Base-by-base conservation (phyloP, 2,888 invertebrate species). In the Drosophila rubida region DNA sequence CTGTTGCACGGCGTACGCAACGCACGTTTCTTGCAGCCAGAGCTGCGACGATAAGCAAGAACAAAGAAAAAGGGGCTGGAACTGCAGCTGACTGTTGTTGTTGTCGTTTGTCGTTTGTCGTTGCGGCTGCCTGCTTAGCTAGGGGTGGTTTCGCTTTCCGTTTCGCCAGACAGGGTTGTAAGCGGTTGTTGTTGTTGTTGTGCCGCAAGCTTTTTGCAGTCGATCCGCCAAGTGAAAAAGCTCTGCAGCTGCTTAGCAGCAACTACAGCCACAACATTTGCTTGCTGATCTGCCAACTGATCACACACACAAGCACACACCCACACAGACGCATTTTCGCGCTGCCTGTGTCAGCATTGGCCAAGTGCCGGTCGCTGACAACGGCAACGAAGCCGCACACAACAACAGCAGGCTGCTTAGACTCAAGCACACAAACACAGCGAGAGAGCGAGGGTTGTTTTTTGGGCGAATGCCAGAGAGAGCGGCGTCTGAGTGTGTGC, bases 331-430 rank as follows among this genome's bases (percentile, higher is more conserved):
- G 32, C n/a, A n/a, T 27, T 42, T 42, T 14, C 44, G 53, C 69
- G 51, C 77, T 60, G 59, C 71, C 75, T 74, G 59, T 75, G 69
- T 60, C 62, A 66, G 75, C 70, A 75, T 75, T 69, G 75, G 75
- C 75, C 70, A 75, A 69, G 64, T 85, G 72, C 46, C 63, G 68
- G 64, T 54, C 62, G 69, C 63, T 78, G 80, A 75, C 80, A 68
- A 55, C 70, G 54, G 41, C 32, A 9, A 58, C 27, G 45, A 58
- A 50, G 59, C 73, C 51, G 61, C 51, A 55, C 57, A 30, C 58
- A 69, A 32, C 19, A 5, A 13, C 35, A 37, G 35, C 14, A 37
- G 41, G 48, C 27, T 25, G 35, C 64, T 30, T 37, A 64, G 46
- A 35, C 42, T 14, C 57, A 27, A 64, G 45, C 23, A 44, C 57